Evolutionary conservation across 2,797 vertebrate genomes (phyloP), one percentile per base, ranked within the genome.

Genomic region (Anisognathus igniventris): DNA sequence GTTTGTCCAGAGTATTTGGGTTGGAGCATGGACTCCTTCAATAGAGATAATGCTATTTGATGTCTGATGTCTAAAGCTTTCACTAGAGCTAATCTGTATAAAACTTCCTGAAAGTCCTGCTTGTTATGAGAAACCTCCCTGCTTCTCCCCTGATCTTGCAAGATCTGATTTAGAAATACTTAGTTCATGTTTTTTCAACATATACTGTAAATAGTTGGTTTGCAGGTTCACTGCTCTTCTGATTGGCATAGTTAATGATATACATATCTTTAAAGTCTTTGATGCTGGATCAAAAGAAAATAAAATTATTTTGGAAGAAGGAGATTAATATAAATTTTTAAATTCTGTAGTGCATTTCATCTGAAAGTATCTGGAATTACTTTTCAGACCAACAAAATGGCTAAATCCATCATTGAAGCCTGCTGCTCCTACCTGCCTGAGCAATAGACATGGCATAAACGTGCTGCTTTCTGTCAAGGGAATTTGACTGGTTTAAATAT

Each of bases 221-320:
- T 76, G 64, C 42, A 85, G 48, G 40, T 77, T 85, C 42, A 40
- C 23, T 77, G 65, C 37, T 81, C 8, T 85, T 75, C 71, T 90
- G 65, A 85, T 62, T 92, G 88, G 25, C 76, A 50, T 62, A 71
- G 51, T 53, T 93, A 95, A 90, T 87, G 45, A 73, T 78, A 37
- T 9, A 44, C 28, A 2, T 54, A 88, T 50, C 37, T 45, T 64
- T 21, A 44, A 85, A 72, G 33, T 65, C 88, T 94, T 96, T 96
- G 83, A 88, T 93, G 88, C 74, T 60, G 73, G 72, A 95, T 93
- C 82, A 97, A 91, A 96, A 80, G 77, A 85, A 86, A 58, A 45
- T 18, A 65, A 74, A 64, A 60, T 35, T 0, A 61, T 84, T 94
- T 93, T 86, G 42, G 37, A 92, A 94, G 35, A 58, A 72, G 85